phyloP scores from a whole-genome alignment of 2,888 invertebrate species.

The Trichopria drosophilae region DNA sequence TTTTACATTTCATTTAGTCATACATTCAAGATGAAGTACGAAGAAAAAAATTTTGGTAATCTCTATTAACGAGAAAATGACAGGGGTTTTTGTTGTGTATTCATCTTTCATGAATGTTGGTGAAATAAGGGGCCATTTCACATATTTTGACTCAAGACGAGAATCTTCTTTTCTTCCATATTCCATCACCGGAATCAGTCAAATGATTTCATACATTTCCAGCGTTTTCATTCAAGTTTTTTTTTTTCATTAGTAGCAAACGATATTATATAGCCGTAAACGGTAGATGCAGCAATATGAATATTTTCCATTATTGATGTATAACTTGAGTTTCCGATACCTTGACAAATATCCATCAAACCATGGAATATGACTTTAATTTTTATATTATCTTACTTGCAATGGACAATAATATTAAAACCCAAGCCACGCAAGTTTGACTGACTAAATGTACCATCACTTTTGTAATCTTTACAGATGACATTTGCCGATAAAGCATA shows the following conservation, averaged over 20 bases:
- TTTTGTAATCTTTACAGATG: constrained; percentile 4
- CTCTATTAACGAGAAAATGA: no score
- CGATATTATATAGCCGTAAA: constrained; percentile 24
- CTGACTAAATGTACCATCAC: constrained; percentile 1
- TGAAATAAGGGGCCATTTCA: no score
- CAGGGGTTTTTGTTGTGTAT: no score
- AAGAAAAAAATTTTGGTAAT: no score
- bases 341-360: constrained; percentile 5
- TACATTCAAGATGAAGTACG: no score
- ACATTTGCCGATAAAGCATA: constrained; percentile 1
- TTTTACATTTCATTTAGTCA: no score
- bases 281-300: constrained; percentile 1
- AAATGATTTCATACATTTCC: constrained; percentile 30
- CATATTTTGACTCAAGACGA: no score
- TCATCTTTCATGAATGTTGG: no score
- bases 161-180: constrained; percentile 32
- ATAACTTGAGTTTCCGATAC: neutral
- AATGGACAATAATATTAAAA: constrained; percentile 2
- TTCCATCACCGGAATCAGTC: constrained; percentile 31
- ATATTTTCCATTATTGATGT: neutral
- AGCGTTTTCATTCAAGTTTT: constrained; percentile 30
- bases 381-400: constrained; percentile 3
- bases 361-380: no score
- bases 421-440: constrained; percentile 3
- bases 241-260: constrained; percentile 31